These are phyloP conservation scores for Calliphora vicina DNA, from an alignment of 1,140 invertebrate species.

Conservation along the genomic window DNA sequence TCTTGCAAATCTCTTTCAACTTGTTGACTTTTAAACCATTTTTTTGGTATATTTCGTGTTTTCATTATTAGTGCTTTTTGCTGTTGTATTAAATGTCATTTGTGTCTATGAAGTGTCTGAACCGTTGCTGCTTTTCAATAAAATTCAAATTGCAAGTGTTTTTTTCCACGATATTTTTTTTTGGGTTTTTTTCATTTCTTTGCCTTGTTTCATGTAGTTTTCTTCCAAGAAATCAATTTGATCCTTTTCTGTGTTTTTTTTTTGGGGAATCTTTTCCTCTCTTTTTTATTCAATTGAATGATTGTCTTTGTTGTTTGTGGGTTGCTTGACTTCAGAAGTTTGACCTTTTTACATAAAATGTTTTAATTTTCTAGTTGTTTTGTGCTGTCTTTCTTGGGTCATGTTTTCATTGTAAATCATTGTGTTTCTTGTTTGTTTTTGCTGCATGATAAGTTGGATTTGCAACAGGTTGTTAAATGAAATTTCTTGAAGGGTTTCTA, in stretches of 20 bases:
- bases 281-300: neutral
- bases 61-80: neutral
- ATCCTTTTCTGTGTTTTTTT: constrained; percentile 8
- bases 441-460: neutral
- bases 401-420: neutral
- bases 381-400: neutral
- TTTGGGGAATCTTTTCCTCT: neutral
- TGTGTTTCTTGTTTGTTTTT: neutral
- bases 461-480: constrained; percentile 14
- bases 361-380: neutral
- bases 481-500: neutral
- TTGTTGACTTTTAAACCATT: neutral
- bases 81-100: neutral
- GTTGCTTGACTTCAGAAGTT: neutral
- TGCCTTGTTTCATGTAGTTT: neutral
- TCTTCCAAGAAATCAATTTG: constrained; percentile 1
- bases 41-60: neutral
- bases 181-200: neutral
- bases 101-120: neutral
- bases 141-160: neutral
- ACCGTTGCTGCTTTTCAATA: neutral
- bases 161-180: neutral
- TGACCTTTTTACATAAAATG: neutral
- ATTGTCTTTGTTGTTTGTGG: neutral
- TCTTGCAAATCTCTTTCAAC: neutral